Evolutionary conservation across 2,113 vertebrate species (phyloP).

Genomic region (Stigmatopora argus): DNA sequence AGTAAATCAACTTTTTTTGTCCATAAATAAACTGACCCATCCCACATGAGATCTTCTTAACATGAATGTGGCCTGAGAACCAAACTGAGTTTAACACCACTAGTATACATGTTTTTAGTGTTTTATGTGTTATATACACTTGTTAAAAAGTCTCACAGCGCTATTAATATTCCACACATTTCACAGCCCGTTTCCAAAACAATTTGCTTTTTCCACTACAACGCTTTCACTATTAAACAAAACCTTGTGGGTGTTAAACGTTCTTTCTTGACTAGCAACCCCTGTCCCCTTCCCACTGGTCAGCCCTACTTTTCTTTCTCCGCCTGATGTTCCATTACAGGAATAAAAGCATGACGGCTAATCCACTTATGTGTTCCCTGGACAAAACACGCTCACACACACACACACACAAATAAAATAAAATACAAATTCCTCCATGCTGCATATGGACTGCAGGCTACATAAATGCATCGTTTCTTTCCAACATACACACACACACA

Average conservation of each 20-base stretch:
- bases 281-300: conserved; percentile 3
- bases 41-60: too few relatives aligned
- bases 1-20: too few relatives aligned
- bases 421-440: conserved; percentile 10
- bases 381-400: conserved; percentile 43
- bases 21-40: too few relatives aligned
- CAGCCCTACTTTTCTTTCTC: conserved; percentile 51
- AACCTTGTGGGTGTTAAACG: background rate
- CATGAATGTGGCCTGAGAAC: background rate
- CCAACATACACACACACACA: background rate
- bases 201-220: background rate
- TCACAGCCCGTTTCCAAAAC: background rate
- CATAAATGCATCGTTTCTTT: background rate
- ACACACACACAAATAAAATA: background rate
- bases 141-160: background rate
- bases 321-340: conserved; percentile 65
- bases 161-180: background rate
- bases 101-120: background rate
- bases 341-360: conserved; percentile 71
- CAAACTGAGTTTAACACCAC: background rate
- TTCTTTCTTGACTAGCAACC: background rate
- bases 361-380: conserved; percentile 67
- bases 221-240: background rate
- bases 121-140: background rate
- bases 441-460: conserved; percentile 16